Evolutionary conservation across 1,140 invertebrate genomes (phyloP).

Genomic region (Geopemphigus sp.): DNA sequence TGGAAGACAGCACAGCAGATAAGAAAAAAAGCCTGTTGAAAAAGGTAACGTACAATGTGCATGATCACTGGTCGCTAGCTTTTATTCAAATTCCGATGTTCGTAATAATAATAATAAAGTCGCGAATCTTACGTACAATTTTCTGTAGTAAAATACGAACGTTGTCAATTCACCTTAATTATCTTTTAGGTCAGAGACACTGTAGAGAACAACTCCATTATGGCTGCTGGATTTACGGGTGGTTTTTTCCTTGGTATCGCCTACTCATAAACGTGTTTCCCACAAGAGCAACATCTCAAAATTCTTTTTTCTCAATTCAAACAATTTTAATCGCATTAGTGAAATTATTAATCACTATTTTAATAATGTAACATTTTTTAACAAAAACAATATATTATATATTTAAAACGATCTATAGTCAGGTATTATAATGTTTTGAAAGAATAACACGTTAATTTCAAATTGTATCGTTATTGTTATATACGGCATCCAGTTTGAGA

Average conservation of each 20-base stretch:
- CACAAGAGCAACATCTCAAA: not conserved
- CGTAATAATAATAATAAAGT: no score
- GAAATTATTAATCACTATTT: not conserved
- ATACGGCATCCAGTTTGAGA: conserved; percentile 3
- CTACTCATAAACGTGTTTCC: conserved; percentile 58
- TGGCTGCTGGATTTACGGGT: conserved; percentile 78
- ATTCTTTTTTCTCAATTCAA: not conserved
- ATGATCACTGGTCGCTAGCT: no score
- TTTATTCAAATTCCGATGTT: no score
- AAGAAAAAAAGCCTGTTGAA: conserved; percentile 66
- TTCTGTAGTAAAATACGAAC: not conserved
- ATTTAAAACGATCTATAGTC: no score
- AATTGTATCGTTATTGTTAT: no score
- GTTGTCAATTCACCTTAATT: conserved; percentile 39
- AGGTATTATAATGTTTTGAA: no score
- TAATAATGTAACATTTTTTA: conserved; percentile 20
- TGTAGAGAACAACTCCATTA: conserved; percentile 72
- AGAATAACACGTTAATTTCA: no score
- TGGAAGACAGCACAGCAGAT: conserved; percentile 72
- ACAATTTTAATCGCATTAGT: not conserved
- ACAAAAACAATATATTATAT: no score
- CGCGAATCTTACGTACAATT: not conserved
- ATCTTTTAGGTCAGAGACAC: conserved; percentile 72
- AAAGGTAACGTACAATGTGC: conserved; percentile 64
- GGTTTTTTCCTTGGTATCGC: conserved; percentile 81